Evolutionary conservation across 2,888 invertebrate genomes (phyloP).

Genomic region (Hyalella azteca): DNA sequence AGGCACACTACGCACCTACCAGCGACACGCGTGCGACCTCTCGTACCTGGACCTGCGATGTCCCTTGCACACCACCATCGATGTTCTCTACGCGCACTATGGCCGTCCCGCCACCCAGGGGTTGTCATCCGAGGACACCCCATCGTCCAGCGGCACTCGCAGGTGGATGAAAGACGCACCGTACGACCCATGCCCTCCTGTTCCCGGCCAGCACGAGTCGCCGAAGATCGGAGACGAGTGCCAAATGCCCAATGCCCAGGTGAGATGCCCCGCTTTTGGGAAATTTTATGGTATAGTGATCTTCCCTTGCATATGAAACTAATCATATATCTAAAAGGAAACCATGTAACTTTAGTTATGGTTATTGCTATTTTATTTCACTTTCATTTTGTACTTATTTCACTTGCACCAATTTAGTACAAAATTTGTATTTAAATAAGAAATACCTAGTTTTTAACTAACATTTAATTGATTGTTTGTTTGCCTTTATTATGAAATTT

Average conservation of each 20-base stretch:
- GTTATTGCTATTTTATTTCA: no score
- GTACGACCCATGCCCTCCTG: conserved; percentile 27
- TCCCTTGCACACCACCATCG: conserved; percentile 88
- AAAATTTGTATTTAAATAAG: no score
- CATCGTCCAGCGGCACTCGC: conserved; percentile 35
- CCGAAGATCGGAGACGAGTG: conserved; percentile 2
- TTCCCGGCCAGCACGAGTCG: background rate
- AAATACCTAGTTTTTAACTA: no score
- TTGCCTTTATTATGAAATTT: no score
- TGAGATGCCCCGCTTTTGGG: no score
- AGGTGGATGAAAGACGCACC: conserved; percentile 31
- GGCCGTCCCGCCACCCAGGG: conserved; percentile 67
- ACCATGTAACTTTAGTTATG: no score
- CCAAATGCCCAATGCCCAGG: conserved; percentile 18
- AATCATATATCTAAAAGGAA: no score
- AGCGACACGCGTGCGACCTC: conserved; percentile 90
- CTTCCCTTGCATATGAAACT: no score
- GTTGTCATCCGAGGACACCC: conserved; percentile 31
- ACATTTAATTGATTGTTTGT: no score
- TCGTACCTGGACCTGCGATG: conserved; percentile 86
- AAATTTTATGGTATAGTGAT: no score
- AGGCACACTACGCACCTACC: conserved; percentile 88
- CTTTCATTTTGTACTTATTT: no score
- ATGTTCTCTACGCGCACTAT: conserved; percentile 88
- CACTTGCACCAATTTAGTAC: no score